Base-by-base conservation (phyloP, 2,888 invertebrate species). In the Erannis defoliaria region DNA sequence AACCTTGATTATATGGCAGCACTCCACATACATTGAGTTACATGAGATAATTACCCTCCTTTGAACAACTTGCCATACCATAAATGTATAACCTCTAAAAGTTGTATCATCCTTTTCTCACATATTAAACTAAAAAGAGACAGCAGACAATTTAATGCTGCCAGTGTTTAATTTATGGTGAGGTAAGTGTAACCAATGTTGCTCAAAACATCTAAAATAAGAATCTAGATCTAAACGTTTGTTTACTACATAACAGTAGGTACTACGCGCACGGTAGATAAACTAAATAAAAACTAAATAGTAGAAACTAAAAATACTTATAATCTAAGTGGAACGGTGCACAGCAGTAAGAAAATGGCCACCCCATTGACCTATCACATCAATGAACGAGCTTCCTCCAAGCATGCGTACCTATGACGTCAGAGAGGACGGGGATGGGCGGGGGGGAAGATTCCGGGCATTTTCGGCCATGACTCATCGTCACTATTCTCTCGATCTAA, bases 361-460 rank as follows among this genome's bases (percentile, higher is more conserved):
- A 66, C 61, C 72, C 70, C 78, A 77, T 69, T 77, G 74, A 80
- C 75, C 79, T 73, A 68, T 68, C 71, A 72, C 72, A 74, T 75
- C 73, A 74, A 78, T 82, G 76, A 78, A 78, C 68, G 70, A 71
- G 70, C 71, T 72, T 67, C 68, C 70, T 70, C 70, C 71, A 80
- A 77, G 78, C 80, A 80, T 81, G 83, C 78, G 80, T 83, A 74
- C 40, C 51, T 29, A 19, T 77, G 80, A 77, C 80, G 81, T 78
- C 77, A 84, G 70, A 67, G 67, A 62, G 63, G 63, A 60, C 59
- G 66, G 61, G 67, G 45, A 64, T 71, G 71, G 73, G 71, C 69
- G 74, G 67, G 43, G 43, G 33, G 19, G 37, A 42, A 16, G 26
- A 46, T 19, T 63, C 59, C 65, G 61, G 64, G 35, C 16, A 42